Evolutionary conservation across 53 echinoderm and acorn worm genomes (phyloP), one percentile per base, ranked within the genome.

Genomic region (Holothuria scabra): DNA sequence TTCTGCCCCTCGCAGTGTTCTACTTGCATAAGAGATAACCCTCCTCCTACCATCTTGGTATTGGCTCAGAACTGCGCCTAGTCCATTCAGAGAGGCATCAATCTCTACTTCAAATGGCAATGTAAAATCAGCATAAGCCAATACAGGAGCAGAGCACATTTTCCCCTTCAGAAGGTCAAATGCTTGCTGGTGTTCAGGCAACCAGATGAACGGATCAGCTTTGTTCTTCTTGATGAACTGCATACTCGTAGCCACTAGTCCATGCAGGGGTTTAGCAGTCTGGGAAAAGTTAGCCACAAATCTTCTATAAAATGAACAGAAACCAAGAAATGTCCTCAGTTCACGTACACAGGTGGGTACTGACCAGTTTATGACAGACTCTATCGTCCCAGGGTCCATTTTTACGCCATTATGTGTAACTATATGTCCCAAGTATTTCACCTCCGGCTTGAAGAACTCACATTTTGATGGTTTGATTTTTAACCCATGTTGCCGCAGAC

Each of bases 391-490:
- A 19, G 34, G 62, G 1, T 81, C 20, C 12, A 35, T 21, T 28
- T 16, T 64, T 8, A 62, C 81, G 3, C 63, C 81, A 21, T 81
- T 35, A 14, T 64, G 60, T 21, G 63, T 63, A n/a, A 13, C 24
- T 37, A 21, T 16, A 23, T 81, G 82, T 33, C 82, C 82, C 10
- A 81, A 48, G 24, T 81, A 81, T 23, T 66, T 64, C 5, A 84
- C 88, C 28, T 84, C 66, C 11, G 65, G 48, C 60, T 75, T 44
- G 84, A 88, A 84, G 65, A 84, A 84, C 3, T 64, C 59, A 19
- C 88, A 84, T 56, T 89, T 89, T 3, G 11, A 23, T 12, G 81
- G 80, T 29, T 91, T 91, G 20, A 91, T 48, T 65, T 87, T 91
- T 49, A 91, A 58, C 1, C 88, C 91, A 82, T 71, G 41, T 12